Percentiles rank a stretch among this genome's conserved stretches.
These are phyloP conservation scores for Kuschelorhynchus macadamiae DNA, from an alignment of 2,888 invertebrate genomes.

Conservation along the genomic window DNA sequence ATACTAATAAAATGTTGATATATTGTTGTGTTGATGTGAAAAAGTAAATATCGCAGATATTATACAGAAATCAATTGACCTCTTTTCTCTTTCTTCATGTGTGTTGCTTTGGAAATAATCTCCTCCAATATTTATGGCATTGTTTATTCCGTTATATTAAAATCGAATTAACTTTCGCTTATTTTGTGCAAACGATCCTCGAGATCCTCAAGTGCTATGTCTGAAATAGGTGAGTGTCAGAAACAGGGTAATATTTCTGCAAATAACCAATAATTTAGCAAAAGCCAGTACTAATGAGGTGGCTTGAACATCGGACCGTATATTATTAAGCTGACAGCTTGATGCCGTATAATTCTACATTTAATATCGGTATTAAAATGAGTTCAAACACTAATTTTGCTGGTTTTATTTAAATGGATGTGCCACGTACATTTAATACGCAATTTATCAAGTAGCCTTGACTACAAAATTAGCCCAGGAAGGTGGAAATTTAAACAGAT, in stretches of 20 bases:
- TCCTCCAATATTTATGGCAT: not conserved
- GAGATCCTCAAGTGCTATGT: not conserved
- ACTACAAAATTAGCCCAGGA: slow-evolving; percentile 33
- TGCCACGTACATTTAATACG: slow-evolving; percentile 39
- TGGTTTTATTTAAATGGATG: slow-evolving; percentile 40
- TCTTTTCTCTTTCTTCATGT: too few relatives aligned
- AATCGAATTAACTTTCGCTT: not conserved
- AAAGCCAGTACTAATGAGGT: slow-evolving; percentile 55
- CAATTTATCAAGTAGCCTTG: slow-evolving; percentile 31
- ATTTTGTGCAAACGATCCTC: not conserved
- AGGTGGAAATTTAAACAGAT: slow-evolving; percentile 33
- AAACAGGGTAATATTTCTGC: slow-evolving; percentile 48
- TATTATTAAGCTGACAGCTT: slow-evolving; percentile 56
- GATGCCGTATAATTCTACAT: slow-evolving; percentile 46
- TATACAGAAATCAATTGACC: too few relatives aligned
- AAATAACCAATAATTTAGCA: slow-evolving; percentile 54
- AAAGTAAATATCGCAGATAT: too few relatives aligned
- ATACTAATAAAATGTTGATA: too few relatives aligned
- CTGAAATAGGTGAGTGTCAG: not conserved
- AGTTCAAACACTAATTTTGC: slow-evolving; percentile 41
- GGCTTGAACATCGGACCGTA: slow-evolving; percentile 53
- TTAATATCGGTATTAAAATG: slow-evolving; percentile 46
- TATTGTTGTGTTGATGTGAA: too few relatives aligned
- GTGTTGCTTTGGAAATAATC: not conserved
- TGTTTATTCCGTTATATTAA: not conserved